Base-by-base conservation (phyloP, 53 echinoderm and acorn worm species). In the Temnopleurus reevesii region DNA sequence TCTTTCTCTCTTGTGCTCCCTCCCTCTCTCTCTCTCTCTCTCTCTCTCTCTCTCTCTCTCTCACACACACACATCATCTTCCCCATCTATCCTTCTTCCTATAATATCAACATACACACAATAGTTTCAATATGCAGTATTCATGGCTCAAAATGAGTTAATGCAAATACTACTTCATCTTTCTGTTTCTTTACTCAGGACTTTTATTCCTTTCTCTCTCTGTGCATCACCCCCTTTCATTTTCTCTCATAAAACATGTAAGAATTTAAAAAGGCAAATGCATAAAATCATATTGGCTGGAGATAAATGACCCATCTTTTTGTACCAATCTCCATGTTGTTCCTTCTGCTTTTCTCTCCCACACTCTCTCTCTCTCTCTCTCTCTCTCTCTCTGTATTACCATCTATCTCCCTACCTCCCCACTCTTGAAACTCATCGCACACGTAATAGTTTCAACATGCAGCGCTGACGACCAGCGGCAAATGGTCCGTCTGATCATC, bases 71-170 rank as follows among this genome's bases (percentile, higher is more conserved):
- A 10, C 15, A 10, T 51, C 53, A 51, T 51, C 15, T 51, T 51
- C 15, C 53, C 15, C 53, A 10, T 51, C 53, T 15, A 8, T 51
- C 53, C 53, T 51, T 8, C n/a, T n/a, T n/a, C n/a, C n/a, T n/a
- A n/a, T n/a, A n/a, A n/a, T n/a, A n/a, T n/a, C n/a, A n/a, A 38
- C 71, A 71, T 71, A 71, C 71, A 71, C 71, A 41, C 71, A 71
- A 63, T 41, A 71, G 71, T 71, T 71, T 41, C 71, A 71, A 41
- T 41, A 41, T 71, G 41, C 71, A 34, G n/a, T 34, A 38, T 41
- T 38, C 41, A 71, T 17, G 21, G 41, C 65, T 51, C 15, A 10
- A 10, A 10, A 8, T 51, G 8, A 10, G 8, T 51, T 15, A 8
- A 10, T 51, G 8, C 53, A 51, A 10, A 51, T 10, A 10, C 8